Evolutionary conservation across 92 coral and sea anemone genomes (phyloP).

Genomic region (Porites evermanni): DNA sequence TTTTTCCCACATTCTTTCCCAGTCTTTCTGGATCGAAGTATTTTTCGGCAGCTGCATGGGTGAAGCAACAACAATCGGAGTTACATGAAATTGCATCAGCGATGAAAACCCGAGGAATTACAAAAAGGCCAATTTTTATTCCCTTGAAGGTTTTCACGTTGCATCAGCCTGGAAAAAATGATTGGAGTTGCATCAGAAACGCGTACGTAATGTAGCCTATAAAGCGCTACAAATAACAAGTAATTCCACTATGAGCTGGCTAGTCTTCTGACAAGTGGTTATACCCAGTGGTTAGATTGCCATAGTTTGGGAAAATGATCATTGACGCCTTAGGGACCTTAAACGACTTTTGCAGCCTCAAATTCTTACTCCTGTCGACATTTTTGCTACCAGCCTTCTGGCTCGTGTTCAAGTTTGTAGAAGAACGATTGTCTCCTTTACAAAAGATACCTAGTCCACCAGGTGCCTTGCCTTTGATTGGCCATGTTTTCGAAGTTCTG

Average conservation of each 20-base stretch:
- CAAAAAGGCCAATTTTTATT: not conserved
- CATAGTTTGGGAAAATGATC: not conserved
- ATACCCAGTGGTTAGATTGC: too few relatives aligned
- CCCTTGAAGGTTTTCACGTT: not conserved
- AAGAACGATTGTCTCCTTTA: constrained; percentile 65
- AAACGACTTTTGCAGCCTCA: not conserved
- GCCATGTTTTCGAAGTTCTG: constrained; percentile 54
- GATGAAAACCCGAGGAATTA: not conserved
- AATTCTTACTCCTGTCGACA: not conserved
- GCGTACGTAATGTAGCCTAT: not conserved
- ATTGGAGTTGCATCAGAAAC: not conserved
- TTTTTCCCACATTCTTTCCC: not conserved
- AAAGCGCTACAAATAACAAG: too few relatives aligned
- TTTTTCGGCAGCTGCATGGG: too few relatives aligned
- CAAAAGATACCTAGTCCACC: constrained; percentile 65
- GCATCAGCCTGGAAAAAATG: not conserved
- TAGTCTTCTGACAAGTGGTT: too few relatives aligned
- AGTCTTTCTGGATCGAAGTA: not conserved
- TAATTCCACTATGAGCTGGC: too few relatives aligned
- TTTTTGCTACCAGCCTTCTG: not conserved
- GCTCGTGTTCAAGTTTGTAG: constrained; percentile 27
- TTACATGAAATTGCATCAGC: not conserved
- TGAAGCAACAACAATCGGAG: too few relatives aligned
- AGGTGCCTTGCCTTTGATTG: constrained; percentile 65
- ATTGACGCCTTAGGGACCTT: not conserved